Base-by-base conservation (phyloP, 1,140 invertebrate genomes). In the Caenorhabditis latens region DNA sequence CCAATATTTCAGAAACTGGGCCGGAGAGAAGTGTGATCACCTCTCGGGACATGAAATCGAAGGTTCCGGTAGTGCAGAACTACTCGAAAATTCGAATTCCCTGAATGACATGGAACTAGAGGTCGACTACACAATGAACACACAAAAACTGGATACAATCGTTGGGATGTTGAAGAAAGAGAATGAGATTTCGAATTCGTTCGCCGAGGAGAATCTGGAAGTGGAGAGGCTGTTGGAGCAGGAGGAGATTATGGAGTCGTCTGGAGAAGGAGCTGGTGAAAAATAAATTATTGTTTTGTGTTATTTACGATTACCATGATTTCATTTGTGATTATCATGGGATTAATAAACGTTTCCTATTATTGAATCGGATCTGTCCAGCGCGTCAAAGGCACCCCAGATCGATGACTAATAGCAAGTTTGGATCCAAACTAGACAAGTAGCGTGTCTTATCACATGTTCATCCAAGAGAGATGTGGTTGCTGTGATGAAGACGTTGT, bases 151-250 rank as follows among this genome's bases (percentile, higher is more conserved):
- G 46, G 7, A 79, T 24, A 79, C 43, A 14, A 79, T 79, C 40
- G n/a, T 79, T 14, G 14, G 8, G 2, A 79, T 79, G 71, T 19
- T 79, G 21, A 79, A 79, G 21, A 50, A 79, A 14, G 46, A 79
- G 16, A 50, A 79, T 32, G 71, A 79, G 11, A 14, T 79, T n/a
- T 6, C 46, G 4, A 79, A 79, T n/a, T 19, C 71, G 43, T 50
- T 79, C 0, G 19, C 32, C 24, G 8, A 21, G 6, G 65, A 63
- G 61, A 63, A 63, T 32, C 32, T n/a, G 42, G 14, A 43, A n/a
- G 65, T 43, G 14, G 42, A 71, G 4, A n/a, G 11, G 4, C 4
- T 46, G 14, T 40, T 65, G 61, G 42, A 71, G 19, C 4, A 43
- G 61, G 42, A 71, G 19, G 14, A 43, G 24, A n/a, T 71, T 46